Evolutionary conservation across 2,797 vertebrate genomes (phyloP), one percentile per base, ranked within the genome.

Genomic region (Syngnathus acus): DNA sequence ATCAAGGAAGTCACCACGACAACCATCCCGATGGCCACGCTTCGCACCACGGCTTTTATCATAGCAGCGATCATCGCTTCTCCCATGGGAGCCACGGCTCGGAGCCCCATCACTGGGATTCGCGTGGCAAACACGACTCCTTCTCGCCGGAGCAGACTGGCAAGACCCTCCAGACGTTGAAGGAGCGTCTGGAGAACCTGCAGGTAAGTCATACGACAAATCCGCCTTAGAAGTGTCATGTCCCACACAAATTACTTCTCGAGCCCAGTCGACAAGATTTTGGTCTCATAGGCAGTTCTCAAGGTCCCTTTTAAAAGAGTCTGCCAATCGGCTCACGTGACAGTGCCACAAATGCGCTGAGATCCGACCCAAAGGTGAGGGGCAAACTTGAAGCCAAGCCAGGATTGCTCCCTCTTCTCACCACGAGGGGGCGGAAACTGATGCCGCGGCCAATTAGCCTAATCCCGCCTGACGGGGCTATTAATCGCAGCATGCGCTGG

Each of bases 141-240:
- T 83, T 89, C 78, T 87, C 89, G 1, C 82, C 90, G 0, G 88
- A 92, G 26, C 91, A 94, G 74, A 90, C 92, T 1, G 89, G 89
- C 0, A 91, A 92, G 63, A 92, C 90, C 13, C 78, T 94, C 72
- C 90, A 92, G 78, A 87, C 91, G 0, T 79, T 94, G 65, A 94
- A 92, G 76, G 93, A 93, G 74, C 80, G 91, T 65, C 85, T 94
- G 70, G 92, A 93, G 72, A 92, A 84, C 75, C 66, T 94, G 60
- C 92, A 94, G 91, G 93, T 94, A 63, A 66, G 39, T 13, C n/a
- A 17, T 13, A 16, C 1, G 21, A 14, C 60, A 61, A n/a, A 16
- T 40, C 19, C 1, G n/a, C 37, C 5, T 32, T 0, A 37, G 54
- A 10, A 8, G 21, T 51, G 7, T 21, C 9, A 19, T 51, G 2